These are phyloP conservation scores for Himalopsyche phryganea DNA, from an alignment of 1,140 invertebrate genomes.

Conservation along the genomic window DNA sequence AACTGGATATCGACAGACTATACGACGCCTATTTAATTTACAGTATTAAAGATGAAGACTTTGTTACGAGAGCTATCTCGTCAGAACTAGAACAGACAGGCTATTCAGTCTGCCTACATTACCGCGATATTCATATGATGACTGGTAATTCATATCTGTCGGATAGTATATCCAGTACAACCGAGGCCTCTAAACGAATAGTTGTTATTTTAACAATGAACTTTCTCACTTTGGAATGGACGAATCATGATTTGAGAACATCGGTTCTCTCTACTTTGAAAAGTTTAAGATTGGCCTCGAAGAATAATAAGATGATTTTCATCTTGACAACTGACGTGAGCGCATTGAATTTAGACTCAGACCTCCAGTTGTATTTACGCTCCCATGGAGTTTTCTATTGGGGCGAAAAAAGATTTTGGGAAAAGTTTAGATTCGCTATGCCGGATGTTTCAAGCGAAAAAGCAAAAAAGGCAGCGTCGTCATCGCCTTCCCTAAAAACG, in stretches of 20 bases:
- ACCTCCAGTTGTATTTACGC: conserved; percentile 76
- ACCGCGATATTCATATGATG: conserved; percentile 55
- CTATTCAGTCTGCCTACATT: conserved; percentile 61
- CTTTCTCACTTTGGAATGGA: conserved; percentile 40
- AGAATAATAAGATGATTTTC: conserved; percentile 47
- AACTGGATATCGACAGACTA: conserved; percentile 66
- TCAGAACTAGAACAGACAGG: conserved; percentile 71
- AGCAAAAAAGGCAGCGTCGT: not conserved
- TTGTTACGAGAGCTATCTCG: conserved; percentile 72
- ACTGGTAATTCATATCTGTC: conserved; percentile 28
- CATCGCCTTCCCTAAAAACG: conserved; percentile 17
- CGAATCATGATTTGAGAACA: conserved; percentile 28
- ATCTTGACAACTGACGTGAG: conserved; percentile 71
- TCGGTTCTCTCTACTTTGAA: conserved; percentile 28
- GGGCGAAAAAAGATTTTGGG: conserved; percentile 77
- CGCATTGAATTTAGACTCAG: conserved; percentile 71
- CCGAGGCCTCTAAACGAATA: conserved; percentile 49
- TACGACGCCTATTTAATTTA: conserved; percentile 88
- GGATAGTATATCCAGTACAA: conserved; percentile 50
- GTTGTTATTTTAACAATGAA: conserved; percentile 48
- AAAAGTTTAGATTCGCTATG: conserved; percentile 74
- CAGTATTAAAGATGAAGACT: conserved; percentile 79
- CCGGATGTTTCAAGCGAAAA: conserved; percentile 54
- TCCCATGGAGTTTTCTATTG: conserved; percentile 63
- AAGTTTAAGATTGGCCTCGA: conserved; percentile 19